A percentile compares a stretch with the other conserved stretches of the same genome.
These are phyloP conservation scores for Micronisus gabar DNA, from an alignment of 2,113 vertebrate species.

Conservation along the genomic window DNA sequence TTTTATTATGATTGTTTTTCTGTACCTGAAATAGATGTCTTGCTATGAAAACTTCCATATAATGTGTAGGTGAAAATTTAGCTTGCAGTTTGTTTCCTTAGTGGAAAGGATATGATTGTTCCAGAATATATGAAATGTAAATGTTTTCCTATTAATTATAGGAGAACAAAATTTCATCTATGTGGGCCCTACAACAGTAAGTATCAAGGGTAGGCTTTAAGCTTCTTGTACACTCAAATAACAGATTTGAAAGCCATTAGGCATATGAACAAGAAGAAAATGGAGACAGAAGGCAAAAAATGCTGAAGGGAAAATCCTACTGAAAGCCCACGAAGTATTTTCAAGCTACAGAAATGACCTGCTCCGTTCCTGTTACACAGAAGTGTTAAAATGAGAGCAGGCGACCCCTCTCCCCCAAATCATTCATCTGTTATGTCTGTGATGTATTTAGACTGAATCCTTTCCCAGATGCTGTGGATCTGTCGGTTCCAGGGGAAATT, in stretches of 20 bases:
- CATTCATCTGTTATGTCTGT: neutral
- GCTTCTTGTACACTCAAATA: neutral
- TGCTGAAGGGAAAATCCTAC: conserved; percentile 1
- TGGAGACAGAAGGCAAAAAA: conserved; percentile 4
- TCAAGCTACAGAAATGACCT: neutral
- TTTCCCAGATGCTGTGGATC: conserved; percentile 7
- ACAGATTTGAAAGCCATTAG: conserved; percentile 37
- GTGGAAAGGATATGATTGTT: neutral
- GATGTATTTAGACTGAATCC: neutral
- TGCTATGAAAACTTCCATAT: neutral
- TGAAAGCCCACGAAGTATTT: conserved; percentile 20
- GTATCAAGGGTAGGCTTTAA: neutral
- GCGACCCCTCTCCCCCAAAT: neutral
- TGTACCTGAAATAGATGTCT: neutral
- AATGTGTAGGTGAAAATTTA: neutral
- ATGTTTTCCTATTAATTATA: neutral
- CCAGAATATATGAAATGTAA: neutral
- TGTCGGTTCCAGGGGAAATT: conserved; percentile 27
- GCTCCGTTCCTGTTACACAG: neutral
- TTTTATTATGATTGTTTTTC: neutral
- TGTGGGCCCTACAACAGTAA: neutral
- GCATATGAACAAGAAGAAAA: neutral
- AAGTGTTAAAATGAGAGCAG: conserved; percentile 29
- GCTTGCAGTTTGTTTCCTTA: neutral
- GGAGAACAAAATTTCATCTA: neutral